Percentiles rank a stretch among this genome's conserved stretches.
These are phyloP conservation scores for Falco rusticolus DNA, from an alignment of 2,797 vertebrate genomes.

Conservation along the genomic window DNA sequence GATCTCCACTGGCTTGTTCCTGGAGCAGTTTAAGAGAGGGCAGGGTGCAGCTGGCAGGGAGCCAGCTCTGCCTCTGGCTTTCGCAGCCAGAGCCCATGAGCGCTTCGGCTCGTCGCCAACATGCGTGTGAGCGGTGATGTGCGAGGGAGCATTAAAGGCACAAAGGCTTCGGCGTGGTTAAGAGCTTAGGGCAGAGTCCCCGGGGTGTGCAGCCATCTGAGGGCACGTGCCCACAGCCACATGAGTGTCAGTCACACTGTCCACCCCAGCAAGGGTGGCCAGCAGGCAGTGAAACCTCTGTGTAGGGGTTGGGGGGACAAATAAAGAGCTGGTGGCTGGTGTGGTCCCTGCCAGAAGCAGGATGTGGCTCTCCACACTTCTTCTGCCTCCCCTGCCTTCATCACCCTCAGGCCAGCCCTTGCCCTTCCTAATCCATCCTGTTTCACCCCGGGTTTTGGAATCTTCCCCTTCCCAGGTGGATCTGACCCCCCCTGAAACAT, in stretches of 20 bases:
- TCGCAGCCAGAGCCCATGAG: not conserved
- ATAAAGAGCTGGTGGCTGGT: not conserved
- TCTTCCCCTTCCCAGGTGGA: not conserved
- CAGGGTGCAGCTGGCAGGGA: not conserved
- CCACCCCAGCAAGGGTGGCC: not conserved
- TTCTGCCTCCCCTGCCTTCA: not conserved
- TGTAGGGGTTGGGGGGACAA: not conserved
- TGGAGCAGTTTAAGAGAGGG: not conserved
- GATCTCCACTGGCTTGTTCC: not conserved
- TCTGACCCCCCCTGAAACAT: not conserved
- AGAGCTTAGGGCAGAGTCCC: fast-evolving
- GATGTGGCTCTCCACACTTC: not conserved
- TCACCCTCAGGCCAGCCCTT: not conserved
- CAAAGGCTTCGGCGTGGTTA: fast-evolving
- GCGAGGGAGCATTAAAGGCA: not conserved
- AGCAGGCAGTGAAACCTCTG: not conserved
- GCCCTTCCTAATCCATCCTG: not conserved
- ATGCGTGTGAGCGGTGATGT: fast-evolving
- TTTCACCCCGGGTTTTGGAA: not conserved
- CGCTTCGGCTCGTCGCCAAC: fast-evolving
- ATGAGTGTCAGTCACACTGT: not conserved
- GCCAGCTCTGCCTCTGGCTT: not conserved
- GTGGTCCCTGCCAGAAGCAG: not conserved
- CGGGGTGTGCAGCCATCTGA: not conserved
- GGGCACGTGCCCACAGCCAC: not conserved